Base-by-base conservation (phyloP, 2,113 vertebrate species). In the Regulus satrapa region DNA sequence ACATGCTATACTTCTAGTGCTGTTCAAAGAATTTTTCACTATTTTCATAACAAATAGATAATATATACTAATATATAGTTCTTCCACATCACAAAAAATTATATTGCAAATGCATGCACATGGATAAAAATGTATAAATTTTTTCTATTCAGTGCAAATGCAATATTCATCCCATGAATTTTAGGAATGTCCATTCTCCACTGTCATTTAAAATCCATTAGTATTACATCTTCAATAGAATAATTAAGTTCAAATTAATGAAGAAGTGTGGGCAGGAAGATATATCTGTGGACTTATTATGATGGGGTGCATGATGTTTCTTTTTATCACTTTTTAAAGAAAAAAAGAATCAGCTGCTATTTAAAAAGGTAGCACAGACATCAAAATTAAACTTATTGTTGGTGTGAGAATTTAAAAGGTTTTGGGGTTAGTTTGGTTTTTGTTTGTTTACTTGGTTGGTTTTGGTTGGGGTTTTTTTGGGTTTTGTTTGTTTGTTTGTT, bases 341-440 rank as follows among this genome's bases (percentile, higher is more conserved):
- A 67, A 71, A 71, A 76, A 78, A 61, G 11, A 72, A 85, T 68
- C 40, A 83, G 4, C 23, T 87, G 19, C 79, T 61, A 59, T 45
- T 89, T 71, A 75, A 88, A 93, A 95, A 91, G 14, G 26, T 24
- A 88, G 29, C 29, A 29, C 19, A 89, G 67, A 51, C 31, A 95
- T 92, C 55, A 89, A 89, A 82, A 93, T 87, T 69, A 77, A 91
- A 88, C 55, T 75, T 10, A 34, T 92, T 85, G 13, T 54, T 92
- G 61, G 14, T 29, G 3, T 71, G 7, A 88, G 49, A 80, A 82
- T 94, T 63, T 74, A 25, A 78, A 93, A 75, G 14, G 26, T n/a
- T n/a, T n/a, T n/a, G n/a, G n/a, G n/a, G n/a, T n/a, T n/a, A n/a
- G n/a, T n/a, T n/a, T n/a, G n/a, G n/a, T n/a, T n/a, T n/a, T n/a